Percentiles rank a stretch among this genome's conserved stretches.
Evolutionary conservation across 2,888 invertebrate genomes (phyloP).

Genomic region (Lumbricus terrestris): DNA sequence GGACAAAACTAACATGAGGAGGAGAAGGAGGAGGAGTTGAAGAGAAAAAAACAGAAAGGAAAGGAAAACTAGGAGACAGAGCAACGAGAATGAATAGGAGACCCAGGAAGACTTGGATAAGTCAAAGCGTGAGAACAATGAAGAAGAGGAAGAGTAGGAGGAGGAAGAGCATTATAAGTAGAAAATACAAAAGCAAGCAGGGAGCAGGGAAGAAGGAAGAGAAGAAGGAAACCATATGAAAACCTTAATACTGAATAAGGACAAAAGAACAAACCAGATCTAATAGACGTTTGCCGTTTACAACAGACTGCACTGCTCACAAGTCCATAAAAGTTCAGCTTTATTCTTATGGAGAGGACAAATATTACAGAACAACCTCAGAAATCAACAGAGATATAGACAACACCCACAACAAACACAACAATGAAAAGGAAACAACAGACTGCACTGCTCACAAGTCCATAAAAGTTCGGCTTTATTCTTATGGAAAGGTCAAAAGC

Average conservation of each 20-base stretch:
- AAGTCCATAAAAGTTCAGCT: too few species aligned
- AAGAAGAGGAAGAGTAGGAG: too few species aligned
- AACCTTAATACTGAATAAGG: not conserved
- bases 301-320: too few species aligned
- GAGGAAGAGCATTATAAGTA: too few species aligned
- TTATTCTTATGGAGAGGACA: not conserved
- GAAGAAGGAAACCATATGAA: not conserved
- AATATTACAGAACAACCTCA: not conserved
- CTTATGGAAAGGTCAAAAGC: too few species aligned
- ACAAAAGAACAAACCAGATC: not conserved
- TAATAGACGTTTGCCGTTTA: not conserved
- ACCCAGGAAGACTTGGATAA: not conserved
- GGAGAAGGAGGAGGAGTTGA: not conserved
- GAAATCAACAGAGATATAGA: too few species aligned
- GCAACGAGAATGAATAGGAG: not conserved
- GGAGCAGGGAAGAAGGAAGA: not conserved
- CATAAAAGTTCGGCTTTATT: too few species aligned
- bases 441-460: too few species aligned
- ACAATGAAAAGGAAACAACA: too few species aligned
- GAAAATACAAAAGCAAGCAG: not conserved
- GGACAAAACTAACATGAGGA: not conserved
- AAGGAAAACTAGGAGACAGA: not conserved
- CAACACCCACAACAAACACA: too few species aligned
- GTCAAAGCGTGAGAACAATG: too few species aligned
- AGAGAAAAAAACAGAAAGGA: not conserved